A percentile compares a stretch with the other conserved stretches of the same genome.
phyloP scores from a whole-genome alignment of 2,113 vertebrate species.

The Spilogale gracilis region DNA sequence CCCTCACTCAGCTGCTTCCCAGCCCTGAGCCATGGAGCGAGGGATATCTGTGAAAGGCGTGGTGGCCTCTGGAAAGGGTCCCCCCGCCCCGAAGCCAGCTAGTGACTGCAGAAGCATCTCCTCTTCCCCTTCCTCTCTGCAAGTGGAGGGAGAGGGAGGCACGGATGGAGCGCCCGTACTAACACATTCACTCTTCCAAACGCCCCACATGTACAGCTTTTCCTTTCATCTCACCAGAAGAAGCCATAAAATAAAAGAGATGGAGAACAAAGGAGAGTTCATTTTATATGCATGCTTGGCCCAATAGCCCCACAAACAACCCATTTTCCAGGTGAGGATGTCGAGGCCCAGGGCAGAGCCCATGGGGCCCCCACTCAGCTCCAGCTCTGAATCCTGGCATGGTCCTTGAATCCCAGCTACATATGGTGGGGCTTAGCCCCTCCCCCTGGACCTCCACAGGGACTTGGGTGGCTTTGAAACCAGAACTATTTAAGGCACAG shows the following conservation, averaged over 20 bases:
- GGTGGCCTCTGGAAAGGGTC: not conserved
- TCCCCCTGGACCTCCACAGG: not conserved
- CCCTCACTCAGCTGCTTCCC: not conserved
- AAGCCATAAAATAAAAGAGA: not conserved
- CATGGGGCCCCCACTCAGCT: not conserved
- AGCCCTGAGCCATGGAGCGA: not conserved
- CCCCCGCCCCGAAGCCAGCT: not conserved
- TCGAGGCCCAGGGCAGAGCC: accelerated
- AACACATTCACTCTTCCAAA: not conserved
- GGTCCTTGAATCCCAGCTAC: not conserved
- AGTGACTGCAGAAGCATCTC: not conserved
- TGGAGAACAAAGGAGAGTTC: not conserved
- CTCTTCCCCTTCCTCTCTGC: not conserved
- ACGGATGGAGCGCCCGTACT: not conserved
- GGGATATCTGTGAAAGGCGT: not conserved
- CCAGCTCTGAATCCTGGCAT: not conserved
- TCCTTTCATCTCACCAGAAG: not conserved
- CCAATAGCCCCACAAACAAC: not conserved
- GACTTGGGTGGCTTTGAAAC: not conserved
- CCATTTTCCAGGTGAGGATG: not conserved
- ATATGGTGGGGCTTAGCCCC: accelerated
- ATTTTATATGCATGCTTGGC: not conserved
- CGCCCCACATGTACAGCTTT: no score
- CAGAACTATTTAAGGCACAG: not conserved
- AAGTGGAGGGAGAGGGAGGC: not conserved